These are phyloP conservation scores for Cliona cf. orientalis DNA, from an alignment of 37 sponge, comb jelly and placozoan genomes.

Conservation along the genomic window DNA sequence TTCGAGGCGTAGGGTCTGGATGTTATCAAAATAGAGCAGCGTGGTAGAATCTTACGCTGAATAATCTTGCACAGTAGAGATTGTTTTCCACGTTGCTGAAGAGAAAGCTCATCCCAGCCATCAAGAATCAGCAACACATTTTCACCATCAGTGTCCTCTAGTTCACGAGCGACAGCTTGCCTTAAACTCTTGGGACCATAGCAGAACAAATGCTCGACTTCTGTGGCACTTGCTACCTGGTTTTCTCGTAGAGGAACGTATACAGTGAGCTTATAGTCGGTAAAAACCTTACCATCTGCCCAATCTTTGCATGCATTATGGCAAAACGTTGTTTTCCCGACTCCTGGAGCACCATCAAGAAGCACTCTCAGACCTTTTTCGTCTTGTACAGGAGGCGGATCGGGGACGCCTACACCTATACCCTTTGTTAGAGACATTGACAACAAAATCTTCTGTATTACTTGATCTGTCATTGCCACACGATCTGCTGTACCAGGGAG, in stretches of 20 bases:
- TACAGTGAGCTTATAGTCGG: slow-evolving; percentile 2
- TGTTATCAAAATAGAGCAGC: not conserved
- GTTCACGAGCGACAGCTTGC: not conserved
- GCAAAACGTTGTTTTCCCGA: slow-evolving; percentile 9
- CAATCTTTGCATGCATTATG: slow-evolving; percentile 7
- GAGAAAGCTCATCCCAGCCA: not conserved
- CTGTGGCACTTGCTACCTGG: not conserved
- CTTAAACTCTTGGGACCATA: slow-evolving; percentile 9
- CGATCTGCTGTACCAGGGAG: too few relatives aligned
- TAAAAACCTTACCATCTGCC: slow-evolving; percentile 11
- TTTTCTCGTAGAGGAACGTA: slow-evolving; percentile 1
- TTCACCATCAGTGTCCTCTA: not conserved
- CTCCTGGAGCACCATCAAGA: slow-evolving; percentile 13
- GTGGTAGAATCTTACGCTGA: not conserved
- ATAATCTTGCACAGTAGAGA: not conserved
- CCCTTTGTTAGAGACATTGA: too few relatives aligned
- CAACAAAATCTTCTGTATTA: too few relatives aligned
- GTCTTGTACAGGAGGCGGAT: too few relatives aligned
- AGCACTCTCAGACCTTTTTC: slow-evolving; percentile 10
- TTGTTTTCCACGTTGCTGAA: not conserved
- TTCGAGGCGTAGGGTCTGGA: not conserved
- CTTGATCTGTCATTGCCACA: too few relatives aligned
- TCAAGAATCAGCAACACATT: not conserved
- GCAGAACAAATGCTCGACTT: not conserved
- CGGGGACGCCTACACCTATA: too few relatives aligned